phyloP scores from a whole-genome alignment of 2,888 invertebrate species.

The Tupiocoris notatus region DNA sequence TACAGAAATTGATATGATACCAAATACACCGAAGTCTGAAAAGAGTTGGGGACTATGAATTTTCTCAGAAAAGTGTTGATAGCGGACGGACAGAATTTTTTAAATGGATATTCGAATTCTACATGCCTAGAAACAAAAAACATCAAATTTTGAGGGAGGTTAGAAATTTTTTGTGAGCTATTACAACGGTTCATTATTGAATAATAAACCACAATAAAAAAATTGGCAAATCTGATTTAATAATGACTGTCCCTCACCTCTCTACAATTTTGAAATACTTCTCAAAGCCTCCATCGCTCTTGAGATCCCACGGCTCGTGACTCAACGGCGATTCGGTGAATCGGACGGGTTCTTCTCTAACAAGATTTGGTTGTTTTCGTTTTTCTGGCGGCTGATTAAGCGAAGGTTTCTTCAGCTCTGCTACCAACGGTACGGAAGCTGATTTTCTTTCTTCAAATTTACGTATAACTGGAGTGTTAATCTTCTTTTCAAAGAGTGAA shows the following conservation, averaged over 20 bases:
- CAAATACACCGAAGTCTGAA: too few species aligned
- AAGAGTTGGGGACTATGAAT: too few species aligned
- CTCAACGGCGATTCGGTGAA: constrained; percentile 31
- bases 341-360: constrained; percentile 20
- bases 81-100: too few species aligned
- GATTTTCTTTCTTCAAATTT: neutral
- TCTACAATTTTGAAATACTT: constrained; percentile 31
- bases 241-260: constrained; percentile 3
- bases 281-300: constrained; percentile 12
- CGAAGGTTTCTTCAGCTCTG: neutral
- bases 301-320: constrained; percentile 23
- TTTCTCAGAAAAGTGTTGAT: too few species aligned
- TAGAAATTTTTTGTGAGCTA: too few species aligned
- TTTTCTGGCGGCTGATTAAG: neutral
- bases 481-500: neutral
- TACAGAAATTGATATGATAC: too few species aligned
- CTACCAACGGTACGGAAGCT: neutral
- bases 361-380: neutral
- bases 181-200: too few species aligned
- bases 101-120: too few species aligned
- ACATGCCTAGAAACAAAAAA: too few species aligned
- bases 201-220: too few species aligned
- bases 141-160: too few species aligned
- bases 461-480: neutral
- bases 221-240: too few species aligned